Percentiles rank a stretch among this genome's conserved stretches.
These are phyloP conservation scores for Macquaria australasica DNA, from an alignment of 2,113 vertebrate genomes.

Conservation along the genomic window DNA sequence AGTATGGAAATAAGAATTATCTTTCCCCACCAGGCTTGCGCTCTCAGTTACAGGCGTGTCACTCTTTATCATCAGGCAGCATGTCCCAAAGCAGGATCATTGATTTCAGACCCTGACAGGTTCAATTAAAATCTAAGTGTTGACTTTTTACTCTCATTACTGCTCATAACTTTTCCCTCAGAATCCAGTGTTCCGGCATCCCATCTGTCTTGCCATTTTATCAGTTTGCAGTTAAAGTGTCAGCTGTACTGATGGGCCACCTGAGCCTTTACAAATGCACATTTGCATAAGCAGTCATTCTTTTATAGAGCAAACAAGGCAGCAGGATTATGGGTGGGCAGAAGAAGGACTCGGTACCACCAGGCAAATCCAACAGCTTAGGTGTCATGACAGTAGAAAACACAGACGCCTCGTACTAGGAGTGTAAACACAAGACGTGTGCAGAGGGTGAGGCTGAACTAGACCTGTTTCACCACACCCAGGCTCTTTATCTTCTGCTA, in stretches of 20 bases:
- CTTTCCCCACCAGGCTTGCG: not conserved
- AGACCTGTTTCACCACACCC: constrained; percentile 23
- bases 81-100: not conserved
- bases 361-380: not conserved
- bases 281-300: constrained; percentile 26
- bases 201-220: not conserved
- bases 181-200: not conserved
- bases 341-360: not conserved
- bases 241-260: not conserved
- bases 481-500: not conserved
- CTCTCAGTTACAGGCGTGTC: not conserved
- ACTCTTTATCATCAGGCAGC: constrained; percentile 25
- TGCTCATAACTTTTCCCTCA: constrained; percentile 3
- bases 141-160: constrained; percentile 31
- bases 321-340: constrained; percentile 19
- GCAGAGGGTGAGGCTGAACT: constrained; percentile 39
- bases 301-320: constrained; percentile 34
- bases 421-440: constrained; percentile 54
- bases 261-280: not conserved
- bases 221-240: not conserved
- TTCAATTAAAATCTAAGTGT: constrained; percentile 22
- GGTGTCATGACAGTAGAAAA: constrained; percentile 1
- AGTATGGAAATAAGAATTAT: not conserved
- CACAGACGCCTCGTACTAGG: not conserved
- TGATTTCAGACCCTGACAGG: not conserved